Conservation (phyloP, 2,797 vertebrate species). For the Passerculus sandwichensis region DNA sequence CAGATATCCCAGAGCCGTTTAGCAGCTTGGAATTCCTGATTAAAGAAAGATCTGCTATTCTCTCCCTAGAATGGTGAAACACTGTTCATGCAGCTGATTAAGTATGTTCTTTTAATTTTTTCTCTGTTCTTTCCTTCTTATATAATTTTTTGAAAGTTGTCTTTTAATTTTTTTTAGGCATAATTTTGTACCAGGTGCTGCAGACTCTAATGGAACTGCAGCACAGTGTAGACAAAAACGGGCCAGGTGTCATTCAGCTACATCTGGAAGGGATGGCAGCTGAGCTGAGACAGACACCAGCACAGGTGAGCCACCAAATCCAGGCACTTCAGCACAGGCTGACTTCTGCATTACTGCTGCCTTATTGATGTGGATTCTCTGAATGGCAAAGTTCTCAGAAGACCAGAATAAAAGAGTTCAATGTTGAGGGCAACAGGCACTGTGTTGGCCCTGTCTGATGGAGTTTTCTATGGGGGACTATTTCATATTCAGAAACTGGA, state of each 20-base stretch:
- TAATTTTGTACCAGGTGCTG: background rate
- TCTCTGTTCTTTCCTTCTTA: background rate
- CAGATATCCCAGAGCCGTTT: background rate
- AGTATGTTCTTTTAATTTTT: background rate
- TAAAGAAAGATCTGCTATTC: background rate
- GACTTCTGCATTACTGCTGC: background rate
- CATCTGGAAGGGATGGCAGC: background rate
- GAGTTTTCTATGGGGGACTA: background rate
- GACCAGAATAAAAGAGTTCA: background rate
- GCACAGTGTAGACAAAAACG: background rate
- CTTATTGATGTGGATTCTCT: background rate
- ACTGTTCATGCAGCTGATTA: background rate
- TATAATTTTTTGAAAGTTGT: background rate
- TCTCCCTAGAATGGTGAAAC: background rate
- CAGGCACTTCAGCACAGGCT: background rate
- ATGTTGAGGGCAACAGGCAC: background rate
- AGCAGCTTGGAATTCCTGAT: background rate
- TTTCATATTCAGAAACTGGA: background rate
- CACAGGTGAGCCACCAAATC: background rate
- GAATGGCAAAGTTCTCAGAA: background rate
- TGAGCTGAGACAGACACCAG: background rate
- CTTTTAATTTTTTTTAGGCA: background rate
- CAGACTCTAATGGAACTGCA: background rate
- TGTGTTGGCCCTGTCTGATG: no score
- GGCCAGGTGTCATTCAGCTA: background rate